Base-by-base conservation (phyloP, 2,113 vertebrate genomes). In the Cryptomyrus ogoouensis region DNA sequence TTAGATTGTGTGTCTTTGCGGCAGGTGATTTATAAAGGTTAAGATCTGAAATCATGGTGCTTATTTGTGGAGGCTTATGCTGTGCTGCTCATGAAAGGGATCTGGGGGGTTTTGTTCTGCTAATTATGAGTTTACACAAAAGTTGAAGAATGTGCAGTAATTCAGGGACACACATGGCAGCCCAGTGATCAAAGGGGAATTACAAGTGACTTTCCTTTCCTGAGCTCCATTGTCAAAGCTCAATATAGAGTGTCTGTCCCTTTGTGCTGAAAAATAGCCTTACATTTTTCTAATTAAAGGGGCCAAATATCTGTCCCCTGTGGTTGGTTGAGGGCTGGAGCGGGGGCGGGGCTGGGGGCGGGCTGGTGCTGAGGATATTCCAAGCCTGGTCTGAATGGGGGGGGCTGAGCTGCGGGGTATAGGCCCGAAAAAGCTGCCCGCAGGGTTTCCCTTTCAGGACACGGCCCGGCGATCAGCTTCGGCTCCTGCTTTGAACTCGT, bases 401-500 rank as follows among this genome's bases (percentile, higher is more conserved):
- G 49, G 52, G 77, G 77, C 19, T 52, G 92, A 88, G 56, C 24
- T 6, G 5, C 5, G 0, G 1, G 44, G 27, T 85, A 31, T 46
- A 87, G 42, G 88, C 83, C 53, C 8, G 27, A 0, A 15, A 89
- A 80, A 90, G 89, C 52, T 35, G n/a, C 1, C 9, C 8, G 53
- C 47, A 85, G 44, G 31, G 42, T 90, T 88, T 47, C 70, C 46
- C 83, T 84, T 88, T 90, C 80, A 85, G 83, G 1, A 47, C 52
- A 44, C 90, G 91, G 90, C 90, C 90, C 90, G 15, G 89, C 87
- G 89, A 90, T 87, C 93, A 91, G 92, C 91, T 92, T 91, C 52
- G 24, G 87, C 90, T 92, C 85, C 90, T 53, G 90, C 90, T 95
- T 94, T 94, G 93, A 94, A 91, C 50, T 91, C 27, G 12, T 1